Percentiles rank a stretch among this genome's conserved stretches.
Evolutionary conservation across 1,140 invertebrate genomes (phyloP).

Genomic region (Rhagoletis pomonella): DNA sequence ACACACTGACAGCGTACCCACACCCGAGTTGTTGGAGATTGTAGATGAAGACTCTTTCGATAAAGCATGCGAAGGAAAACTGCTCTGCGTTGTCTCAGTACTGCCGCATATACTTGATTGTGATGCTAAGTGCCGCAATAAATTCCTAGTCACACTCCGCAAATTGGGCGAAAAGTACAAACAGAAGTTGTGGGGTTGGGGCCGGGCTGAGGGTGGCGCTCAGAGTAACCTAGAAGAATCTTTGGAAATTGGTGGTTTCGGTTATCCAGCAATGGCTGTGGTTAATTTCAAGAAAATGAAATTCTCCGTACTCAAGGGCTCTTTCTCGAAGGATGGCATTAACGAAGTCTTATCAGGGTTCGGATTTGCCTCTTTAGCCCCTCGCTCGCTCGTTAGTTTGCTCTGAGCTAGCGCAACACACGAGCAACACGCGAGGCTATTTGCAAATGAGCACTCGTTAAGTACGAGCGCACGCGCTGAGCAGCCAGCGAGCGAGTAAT

Average conservation of each 20-base stretch:
- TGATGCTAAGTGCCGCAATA: slow-evolving; percentile 94
- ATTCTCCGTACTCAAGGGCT: slow-evolving; percentile 93
- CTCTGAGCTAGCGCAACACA: no score
- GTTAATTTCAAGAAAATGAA: slow-evolving; percentile 98
- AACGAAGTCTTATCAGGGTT: slow-evolving; percentile 97
- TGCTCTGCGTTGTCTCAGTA: slow-evolving; percentile 94
- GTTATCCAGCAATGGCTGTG: slow-evolving; percentile 95
- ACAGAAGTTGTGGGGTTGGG: slow-evolving; percentile 98
- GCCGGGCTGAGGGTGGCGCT: slow-evolving; percentile 93
- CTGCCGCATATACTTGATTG: slow-evolving; percentile 98
- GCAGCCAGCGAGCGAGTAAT: no score
- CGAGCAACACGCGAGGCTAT: no score
- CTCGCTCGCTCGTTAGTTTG: no score
- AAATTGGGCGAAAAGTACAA: slow-evolving; percentile 94
- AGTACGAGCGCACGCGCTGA: no score
- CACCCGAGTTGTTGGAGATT: slow-evolving; percentile 92
- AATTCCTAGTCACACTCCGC: slow-evolving; percentile 86
- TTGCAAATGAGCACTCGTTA: no score
- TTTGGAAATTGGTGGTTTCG: slow-evolving; percentile 95
- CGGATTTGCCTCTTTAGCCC: no score
- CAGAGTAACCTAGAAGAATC: slow-evolving; percentile 90
- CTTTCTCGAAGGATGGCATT: slow-evolving; percentile 96
- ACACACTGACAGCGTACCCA: slow-evolving; percentile 87
- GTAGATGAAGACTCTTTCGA: slow-evolving; percentile 80
- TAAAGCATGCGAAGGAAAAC: slow-evolving; percentile 87